Evolutionary conservation across 2,888 invertebrate genomes (phyloP), one percentile per base, ranked within the genome.

Genomic region (Siphonodentalium dalli): DNA sequence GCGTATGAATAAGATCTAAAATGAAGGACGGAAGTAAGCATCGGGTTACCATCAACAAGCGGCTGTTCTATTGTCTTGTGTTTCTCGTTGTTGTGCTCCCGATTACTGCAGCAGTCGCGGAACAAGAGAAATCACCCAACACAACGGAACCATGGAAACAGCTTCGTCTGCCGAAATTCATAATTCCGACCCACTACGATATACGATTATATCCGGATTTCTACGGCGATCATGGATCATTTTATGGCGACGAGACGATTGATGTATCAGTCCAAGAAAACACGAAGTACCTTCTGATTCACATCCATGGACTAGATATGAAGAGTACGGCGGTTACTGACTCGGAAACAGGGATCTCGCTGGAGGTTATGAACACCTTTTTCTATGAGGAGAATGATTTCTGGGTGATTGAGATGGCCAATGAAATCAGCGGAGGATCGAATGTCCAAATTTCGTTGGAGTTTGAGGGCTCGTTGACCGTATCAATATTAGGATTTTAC

Each of bases 401-500:
- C 65, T 81, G 81, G 78, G 82, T 84, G 3, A 68, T 83, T 28
- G 69, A 75, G 47, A 68, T 71, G 2, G 61, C 53, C 11, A 44
- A 61, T 3, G 50, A 54, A 3, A 52, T 82, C 2, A 31, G 42
- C 2, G 66, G 60, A 0, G 76, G 64, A 6, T 47, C 56, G 1
- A 55, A 41, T 8, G 68, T 73, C 6, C 35, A 81, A 9, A 74
- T 90, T n/a, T 71, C 79, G 37, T 84, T 90, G 40, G 79, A 86
- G 27, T 91, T 88, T 69, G 78, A 81, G 56, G 90, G 90, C 0
- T 84, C 84, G 57, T 84, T 89, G 76, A 86, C 85, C 27, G 84
- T 86, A 58, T 86, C 87, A 62, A 88, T 90, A 69, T 87, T 89
- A 47, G 91, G 90, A 3, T 84, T 90, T 47, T 91, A 91, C 77